phyloP scores from a whole-genome alignment of 2,113 vertebrate species.

The Thalassoma bifasciatum region DNA sequence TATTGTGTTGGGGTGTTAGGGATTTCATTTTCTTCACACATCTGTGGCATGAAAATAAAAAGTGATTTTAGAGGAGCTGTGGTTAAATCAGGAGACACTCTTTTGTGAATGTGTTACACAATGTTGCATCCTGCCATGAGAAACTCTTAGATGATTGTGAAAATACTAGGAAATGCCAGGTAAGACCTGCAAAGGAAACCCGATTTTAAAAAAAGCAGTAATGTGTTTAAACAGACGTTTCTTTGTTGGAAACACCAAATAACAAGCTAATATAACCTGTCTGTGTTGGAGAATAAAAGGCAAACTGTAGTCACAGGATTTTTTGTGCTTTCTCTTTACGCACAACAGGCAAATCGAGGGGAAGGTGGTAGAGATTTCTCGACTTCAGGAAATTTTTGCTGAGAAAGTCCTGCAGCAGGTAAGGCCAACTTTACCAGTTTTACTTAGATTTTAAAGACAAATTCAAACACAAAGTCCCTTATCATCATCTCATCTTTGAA shows the following conservation, averaged over 20 bases:
- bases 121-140: constrained; percentile 5
- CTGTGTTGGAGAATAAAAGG: background rate
- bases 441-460: background rate
- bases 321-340: constrained; percentile 10
- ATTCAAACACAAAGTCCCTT: background rate
- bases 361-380: constrained; percentile 97
- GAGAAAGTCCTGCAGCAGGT: constrained; percentile 98
- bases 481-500: background rate
- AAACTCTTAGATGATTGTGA: too few relatives aligned
- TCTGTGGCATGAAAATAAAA: background rate
- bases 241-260: background rate
- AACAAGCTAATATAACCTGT: background rate
- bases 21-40: constrained; percentile 1
- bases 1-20: background rate
- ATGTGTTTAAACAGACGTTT: background rate
- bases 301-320: background rate
- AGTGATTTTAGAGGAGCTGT: background rate
- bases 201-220: background rate
- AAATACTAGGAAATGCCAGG: constrained; percentile 2
- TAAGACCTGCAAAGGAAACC: background rate
- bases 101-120: background rate
- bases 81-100: background rate
- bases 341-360: constrained; percentile 94
- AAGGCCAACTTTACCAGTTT: constrained; percentile 8
- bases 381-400: constrained; percentile 97